Evolutionary conservation across 2,797 vertebrate genomes (phyloP).

Genomic region (Orestias chungarensis): DNA sequence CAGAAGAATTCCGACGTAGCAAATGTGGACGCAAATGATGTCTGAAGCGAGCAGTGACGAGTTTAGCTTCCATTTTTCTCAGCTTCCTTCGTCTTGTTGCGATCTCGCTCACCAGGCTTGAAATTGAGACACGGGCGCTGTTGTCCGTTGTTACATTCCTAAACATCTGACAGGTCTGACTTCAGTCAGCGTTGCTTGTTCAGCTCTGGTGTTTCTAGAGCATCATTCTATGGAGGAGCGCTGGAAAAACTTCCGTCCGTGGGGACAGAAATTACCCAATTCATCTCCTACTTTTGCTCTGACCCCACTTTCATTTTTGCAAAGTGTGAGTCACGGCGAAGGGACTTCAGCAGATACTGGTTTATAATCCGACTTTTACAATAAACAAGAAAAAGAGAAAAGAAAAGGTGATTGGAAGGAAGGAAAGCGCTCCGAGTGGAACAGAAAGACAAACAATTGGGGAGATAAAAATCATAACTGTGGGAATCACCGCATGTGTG

Average conservation of each 20-base stretch:
- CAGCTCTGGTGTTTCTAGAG: background rate
- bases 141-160: too few relatives aligned
- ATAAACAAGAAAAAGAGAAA: slow-evolving; percentile 2
- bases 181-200: background rate
- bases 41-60: too few relatives aligned
- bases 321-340: slow-evolving; percentile 20
- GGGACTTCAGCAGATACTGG: slow-evolving; percentile 4
- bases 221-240: background rate
- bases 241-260: background rate
- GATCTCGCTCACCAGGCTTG: too few relatives aligned
- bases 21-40: too few relatives aligned
- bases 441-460: background rate
- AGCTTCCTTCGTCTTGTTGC: too few relatives aligned
- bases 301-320: background rate
- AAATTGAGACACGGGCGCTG: too few relatives aligned
- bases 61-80: too few relatives aligned
- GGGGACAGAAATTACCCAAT: background rate
- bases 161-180: too few relatives aligned
- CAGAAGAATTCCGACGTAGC: too few relatives aligned
- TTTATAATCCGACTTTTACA: slow-evolving; percentile 16
- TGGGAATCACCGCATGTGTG: slow-evolving; percentile 43
- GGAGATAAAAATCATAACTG: slow-evolving; percentile 36
- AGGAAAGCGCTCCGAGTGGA: slow-evolving; percentile 4
- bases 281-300: slow-evolving; percentile 14
- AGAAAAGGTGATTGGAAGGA: background rate